phyloP scores from a whole-genome alignment of 2,888 invertebrate species.

The Troides aeacus region DNA sequence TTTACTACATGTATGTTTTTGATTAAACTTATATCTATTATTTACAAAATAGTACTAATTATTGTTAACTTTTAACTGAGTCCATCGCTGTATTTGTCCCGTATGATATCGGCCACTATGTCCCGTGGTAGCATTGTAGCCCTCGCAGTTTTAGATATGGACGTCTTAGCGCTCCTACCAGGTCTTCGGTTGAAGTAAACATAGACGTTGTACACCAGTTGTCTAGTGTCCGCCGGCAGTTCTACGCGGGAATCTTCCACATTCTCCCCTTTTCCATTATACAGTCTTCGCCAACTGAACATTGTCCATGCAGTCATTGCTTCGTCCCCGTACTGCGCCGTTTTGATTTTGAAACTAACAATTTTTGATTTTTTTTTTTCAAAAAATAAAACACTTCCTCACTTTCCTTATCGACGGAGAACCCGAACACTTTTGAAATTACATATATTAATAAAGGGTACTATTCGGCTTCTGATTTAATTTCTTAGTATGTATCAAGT shows the following conservation, averaged over 20 bases:
- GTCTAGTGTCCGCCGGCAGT: constrained; percentile 70
- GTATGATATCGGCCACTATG: constrained; percentile 70
- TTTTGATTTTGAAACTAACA: constrained; percentile 44
- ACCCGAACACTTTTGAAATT: not conserved
- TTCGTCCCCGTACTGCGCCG: constrained; percentile 76
- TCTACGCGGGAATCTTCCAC: constrained; percentile 61
- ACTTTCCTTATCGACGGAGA: not conserved
- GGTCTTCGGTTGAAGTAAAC: constrained; percentile 70
- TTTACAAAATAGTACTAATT: constrained; percentile 2
- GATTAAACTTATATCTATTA: not conserved
- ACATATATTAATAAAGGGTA: not conserved
- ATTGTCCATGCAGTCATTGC: constrained; percentile 78
- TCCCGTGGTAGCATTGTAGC: constrained; percentile 73
- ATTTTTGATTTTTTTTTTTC: not conserved
- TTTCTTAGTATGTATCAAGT: not conserved
- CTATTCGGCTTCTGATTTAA: not conserved
- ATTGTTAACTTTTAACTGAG: not conserved
- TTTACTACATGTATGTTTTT: not conserved
- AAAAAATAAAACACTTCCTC: not conserved
- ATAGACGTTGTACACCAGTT: constrained; percentile 73
- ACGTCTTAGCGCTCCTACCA: constrained; percentile 64
- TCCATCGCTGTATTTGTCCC: constrained; percentile 61
- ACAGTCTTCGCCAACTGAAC: constrained; percentile 75
- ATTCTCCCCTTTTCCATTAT: constrained; percentile 58
- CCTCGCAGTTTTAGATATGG: constrained; percentile 66